These are phyloP conservation scores for Anabas testudineus DNA, from an alignment of 2,797 vertebrate genomes.

Conservation along the genomic window DNA sequence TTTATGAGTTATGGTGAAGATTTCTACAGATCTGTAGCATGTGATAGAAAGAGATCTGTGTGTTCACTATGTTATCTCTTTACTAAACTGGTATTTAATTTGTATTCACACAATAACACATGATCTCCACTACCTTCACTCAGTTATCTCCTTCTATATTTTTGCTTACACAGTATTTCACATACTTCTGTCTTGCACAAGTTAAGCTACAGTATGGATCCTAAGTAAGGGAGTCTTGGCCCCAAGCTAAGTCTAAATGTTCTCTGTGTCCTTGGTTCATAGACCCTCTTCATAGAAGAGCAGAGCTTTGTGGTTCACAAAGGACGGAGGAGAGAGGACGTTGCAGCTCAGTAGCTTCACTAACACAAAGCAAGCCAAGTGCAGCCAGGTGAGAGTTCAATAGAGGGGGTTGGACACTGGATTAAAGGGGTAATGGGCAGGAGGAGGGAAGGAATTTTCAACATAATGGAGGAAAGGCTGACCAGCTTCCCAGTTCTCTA, in stretches of 20 bases:
- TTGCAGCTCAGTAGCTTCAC: conserved; percentile 53
- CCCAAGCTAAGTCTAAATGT: conserved; percentile 45
- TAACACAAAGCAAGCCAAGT: conserved; percentile 47
- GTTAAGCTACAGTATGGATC: neutral
- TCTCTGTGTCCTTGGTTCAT: conserved; percentile 39
- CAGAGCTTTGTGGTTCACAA: conserved; percentile 48
- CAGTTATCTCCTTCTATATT: neutral
- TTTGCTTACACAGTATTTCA: neutral
- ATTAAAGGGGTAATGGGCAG: conserved; percentile 7
- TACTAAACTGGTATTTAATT: neutral
- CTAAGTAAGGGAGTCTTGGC: conserved; percentile 29
- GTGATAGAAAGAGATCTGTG: neutral
- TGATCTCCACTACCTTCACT: neutral
- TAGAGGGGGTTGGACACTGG: conserved; percentile 33
- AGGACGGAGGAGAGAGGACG: conserved; percentile 51
- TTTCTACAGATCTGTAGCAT: conserved; percentile 2
- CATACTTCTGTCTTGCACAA: neutral
- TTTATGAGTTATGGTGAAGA: conserved; percentile 43
- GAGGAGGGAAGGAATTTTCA: neutral
- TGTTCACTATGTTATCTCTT: neutral
- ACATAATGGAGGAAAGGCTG: neutral
- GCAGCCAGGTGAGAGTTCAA: conserved; percentile 63
- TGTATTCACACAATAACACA: neutral
- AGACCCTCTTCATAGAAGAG: conserved; percentile 44
- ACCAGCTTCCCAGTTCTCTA: neutral